Evolutionary conservation across 2,113 vertebrate genomes (phyloP), one percentile per base, ranked within the genome.

Genomic region (Paedocypris sp.): DNA sequence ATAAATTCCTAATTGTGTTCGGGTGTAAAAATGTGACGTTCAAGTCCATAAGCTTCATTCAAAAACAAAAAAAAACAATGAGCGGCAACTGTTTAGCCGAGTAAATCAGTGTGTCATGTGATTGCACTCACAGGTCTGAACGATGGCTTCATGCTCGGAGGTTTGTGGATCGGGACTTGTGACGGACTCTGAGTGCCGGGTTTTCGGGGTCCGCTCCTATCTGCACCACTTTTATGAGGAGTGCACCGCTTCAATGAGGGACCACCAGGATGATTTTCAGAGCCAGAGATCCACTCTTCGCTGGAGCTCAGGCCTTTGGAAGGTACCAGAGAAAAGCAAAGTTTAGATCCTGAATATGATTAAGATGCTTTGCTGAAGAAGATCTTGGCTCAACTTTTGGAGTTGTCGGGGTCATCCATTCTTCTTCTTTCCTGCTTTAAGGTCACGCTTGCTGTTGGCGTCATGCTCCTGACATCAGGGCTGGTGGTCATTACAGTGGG

Each of bases 151-250:
- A 31, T 90, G 84, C 79, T 79, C 86, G 32, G 89, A 90, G 59
- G 71, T 84, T 76, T 89, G 89, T 18, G 78, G 82, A 41, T 77
- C 86, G 51, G 82, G 63, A 64, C 77, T 38, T 1, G 41, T 86
- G 64, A 54, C 85, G 0, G 85, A 89, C 46, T 76, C 74, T 2
- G 23, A 73, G 13, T 77, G 75, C 73, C 86, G 79, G 33, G 86
- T 85, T 70, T 98, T 94, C 0, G 94, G 94, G 48, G 94, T 98
- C 56, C 93, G 91, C 4, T 98, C 94, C 60, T 97, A 98, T 75
- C 86, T 97, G 74, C 94, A 97, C 69, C 90, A 96, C 80, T 98
- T 97, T 73, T 98, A 98, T 11, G 92, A 97, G 73, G 93, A 94
- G 74, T 97, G 94, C 71, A 91, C 93, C 0, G 88, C 91, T 74